These are phyloP conservation scores for Poeciliopsis retropinna DNA, from an alignment of 2,113 vertebrate genomes.

Conservation along the genomic window DNA sequence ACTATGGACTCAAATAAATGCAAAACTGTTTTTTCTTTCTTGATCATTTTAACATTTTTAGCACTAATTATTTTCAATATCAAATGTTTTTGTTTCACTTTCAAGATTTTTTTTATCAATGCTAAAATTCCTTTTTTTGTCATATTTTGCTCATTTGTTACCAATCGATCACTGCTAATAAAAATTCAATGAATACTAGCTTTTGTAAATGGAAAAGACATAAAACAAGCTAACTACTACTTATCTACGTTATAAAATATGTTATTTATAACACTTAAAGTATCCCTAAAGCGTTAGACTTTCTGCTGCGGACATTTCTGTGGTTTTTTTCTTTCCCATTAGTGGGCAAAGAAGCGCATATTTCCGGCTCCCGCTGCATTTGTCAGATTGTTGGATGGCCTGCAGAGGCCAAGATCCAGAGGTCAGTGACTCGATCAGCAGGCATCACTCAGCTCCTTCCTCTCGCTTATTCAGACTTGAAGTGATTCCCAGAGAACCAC, in stretches of 20 bases:
- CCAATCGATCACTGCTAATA: too few species aligned
- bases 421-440: constrained; percentile 34
- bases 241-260: neutral
- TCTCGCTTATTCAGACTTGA: constrained; percentile 45
- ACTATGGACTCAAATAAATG: too few species aligned
- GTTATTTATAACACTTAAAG: neutral
- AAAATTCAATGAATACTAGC: too few species aligned
- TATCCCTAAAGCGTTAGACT: neutral
- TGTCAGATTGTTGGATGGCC: neutral
- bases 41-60: too few species aligned
- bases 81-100: too few species aligned
- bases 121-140: too few species aligned
- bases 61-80: too few species aligned
- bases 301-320: neutral
- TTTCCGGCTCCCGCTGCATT: constrained; percentile 1
- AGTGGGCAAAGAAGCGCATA: neutral
- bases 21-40: too few species aligned
- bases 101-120: too few species aligned
- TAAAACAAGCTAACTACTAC: too few species aligned
- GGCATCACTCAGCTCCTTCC: constrained; percentile 41
- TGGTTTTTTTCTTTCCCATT: neutral
- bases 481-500: constrained; percentile 50
- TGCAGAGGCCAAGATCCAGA: constrained; percentile 35
- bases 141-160: too few species aligned
- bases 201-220: too few species aligned